A percentile compares a stretch with the other conserved stretches of the same genome.
Evolutionary conservation across 2,113 vertebrate genomes (phyloP).

Genomic region (Peromyscus californicus): DNA sequence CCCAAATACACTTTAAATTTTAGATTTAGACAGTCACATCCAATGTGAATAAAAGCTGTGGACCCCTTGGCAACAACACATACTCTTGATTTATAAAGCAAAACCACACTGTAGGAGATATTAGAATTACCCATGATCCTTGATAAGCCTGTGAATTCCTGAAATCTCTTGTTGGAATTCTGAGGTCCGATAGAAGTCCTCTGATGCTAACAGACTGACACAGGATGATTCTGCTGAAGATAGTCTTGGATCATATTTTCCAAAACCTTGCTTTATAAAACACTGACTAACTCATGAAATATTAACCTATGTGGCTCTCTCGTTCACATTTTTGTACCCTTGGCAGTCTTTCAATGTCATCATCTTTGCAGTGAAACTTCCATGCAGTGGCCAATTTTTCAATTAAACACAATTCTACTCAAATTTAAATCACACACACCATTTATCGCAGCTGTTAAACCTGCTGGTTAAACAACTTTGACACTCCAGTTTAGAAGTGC

Average conservation of each 20-base stretch:
- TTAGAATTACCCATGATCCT: neutral
- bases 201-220: neutral
- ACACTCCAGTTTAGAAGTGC: constrained; percentile 31
- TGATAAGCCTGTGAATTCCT: neutral
- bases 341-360: constrained; percentile 16
- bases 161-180: neutral
- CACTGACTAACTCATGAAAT: constrained; percentile 35
- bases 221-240: constrained; percentile 1
- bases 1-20: neutral
- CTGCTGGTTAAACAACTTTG: constrained; percentile 54
- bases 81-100: neutral
- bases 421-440: constrained; percentile 77
- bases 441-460: constrained; percentile 74
- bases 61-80: neutral
- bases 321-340: constrained; percentile 3
- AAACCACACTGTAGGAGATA: neutral
- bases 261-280: constrained; percentile 11
- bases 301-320: constrained; percentile 37
- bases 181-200: neutral
- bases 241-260: constrained; percentile 31
- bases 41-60: neutral
- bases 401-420: constrained; percentile 74
- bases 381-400: constrained; percentile 75
- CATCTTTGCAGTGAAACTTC: constrained; percentile 57
- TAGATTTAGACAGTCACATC: neutral